Conservation (phyloP, 2,888 invertebrate species). For the Aphodius sticticus region DNA sequence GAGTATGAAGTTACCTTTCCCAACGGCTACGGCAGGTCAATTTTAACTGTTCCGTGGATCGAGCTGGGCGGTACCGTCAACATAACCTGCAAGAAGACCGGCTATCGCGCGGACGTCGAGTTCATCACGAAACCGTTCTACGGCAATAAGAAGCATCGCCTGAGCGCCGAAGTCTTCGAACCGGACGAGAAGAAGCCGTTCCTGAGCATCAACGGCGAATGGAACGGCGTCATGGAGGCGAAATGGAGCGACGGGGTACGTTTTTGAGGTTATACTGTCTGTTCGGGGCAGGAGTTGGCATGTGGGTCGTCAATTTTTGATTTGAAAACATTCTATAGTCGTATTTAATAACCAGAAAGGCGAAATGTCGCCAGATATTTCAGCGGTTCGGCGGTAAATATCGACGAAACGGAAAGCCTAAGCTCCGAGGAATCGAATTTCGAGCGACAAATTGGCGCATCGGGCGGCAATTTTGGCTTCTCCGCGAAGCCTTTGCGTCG, state of each 20-base stretch:
- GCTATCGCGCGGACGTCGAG: constrained; percentile 91
- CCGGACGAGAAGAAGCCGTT: constrained; percentile 93
- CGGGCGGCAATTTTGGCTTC: too few species aligned
- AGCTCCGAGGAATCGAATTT: too few species aligned
- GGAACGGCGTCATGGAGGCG: constrained; percentile 96
- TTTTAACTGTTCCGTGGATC: constrained; percentile 98
- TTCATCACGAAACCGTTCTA: constrained; percentile 98
- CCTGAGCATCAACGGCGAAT: constrained; percentile 90
- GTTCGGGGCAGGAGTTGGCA: neutral
- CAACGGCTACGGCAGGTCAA: constrained; percentile 98
- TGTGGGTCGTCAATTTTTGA: too few species aligned
- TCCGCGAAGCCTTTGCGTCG: too few species aligned
- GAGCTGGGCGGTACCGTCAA: constrained; percentile 94
- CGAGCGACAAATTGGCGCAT: too few species aligned
- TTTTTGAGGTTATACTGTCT: constrained; percentile 10
- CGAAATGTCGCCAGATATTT: too few species aligned
- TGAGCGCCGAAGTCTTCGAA: constrained; percentile 82
- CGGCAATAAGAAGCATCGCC: constrained; percentile 92
- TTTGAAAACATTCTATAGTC: too few species aligned
- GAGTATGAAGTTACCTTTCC: constrained; percentile 97
- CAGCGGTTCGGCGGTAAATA: too few species aligned
- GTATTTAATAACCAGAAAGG: too few species aligned
- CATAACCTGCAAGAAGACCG: constrained; percentile 92
- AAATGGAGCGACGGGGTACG: constrained; percentile 81
- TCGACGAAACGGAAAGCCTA: too few species aligned